phyloP scores from a whole-genome alignment of 2,113 vertebrate genomes.

The Cebidichthys violaceus region DNA sequence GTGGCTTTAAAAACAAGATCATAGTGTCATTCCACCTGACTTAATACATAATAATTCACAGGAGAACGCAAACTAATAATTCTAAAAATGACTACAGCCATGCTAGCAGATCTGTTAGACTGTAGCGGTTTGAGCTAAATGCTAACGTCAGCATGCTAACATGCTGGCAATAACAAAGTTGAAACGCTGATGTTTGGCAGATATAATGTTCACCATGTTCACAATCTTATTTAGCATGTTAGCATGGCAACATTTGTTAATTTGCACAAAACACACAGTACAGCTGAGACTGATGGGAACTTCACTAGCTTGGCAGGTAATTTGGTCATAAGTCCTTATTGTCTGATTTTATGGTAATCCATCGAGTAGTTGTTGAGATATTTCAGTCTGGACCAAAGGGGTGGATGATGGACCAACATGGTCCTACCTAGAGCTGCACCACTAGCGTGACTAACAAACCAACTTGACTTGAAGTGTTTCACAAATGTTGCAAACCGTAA shows the following conservation, averaged over 20 bases:
- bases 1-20: background rate
- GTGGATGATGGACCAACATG: background rate
- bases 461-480: background rate
- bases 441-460: background rate
- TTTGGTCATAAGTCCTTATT: background rate
- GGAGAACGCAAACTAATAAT: background rate
- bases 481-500: background rate
- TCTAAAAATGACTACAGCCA: background rate
- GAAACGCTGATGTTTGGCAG: background rate
- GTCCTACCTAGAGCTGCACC: too few species aligned
- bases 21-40: background rate
- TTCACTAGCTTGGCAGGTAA: too few species aligned
- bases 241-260: background rate
- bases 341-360: background rate
- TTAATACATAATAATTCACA: background rate
- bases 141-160: background rate
- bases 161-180: background rate
- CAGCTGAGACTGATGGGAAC: too few species aligned
- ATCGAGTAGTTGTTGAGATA: background rate
- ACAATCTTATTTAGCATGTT: background rate
- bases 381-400: too few species aligned
- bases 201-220: background rate
- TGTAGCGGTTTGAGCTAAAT: background rate
- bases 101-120: background rate
- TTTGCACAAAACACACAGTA: too few species aligned